Evolutionary conservation across 1,140 invertebrate genomes (phyloP).

Genomic region (Philopotamus ludificatus): DNA sequence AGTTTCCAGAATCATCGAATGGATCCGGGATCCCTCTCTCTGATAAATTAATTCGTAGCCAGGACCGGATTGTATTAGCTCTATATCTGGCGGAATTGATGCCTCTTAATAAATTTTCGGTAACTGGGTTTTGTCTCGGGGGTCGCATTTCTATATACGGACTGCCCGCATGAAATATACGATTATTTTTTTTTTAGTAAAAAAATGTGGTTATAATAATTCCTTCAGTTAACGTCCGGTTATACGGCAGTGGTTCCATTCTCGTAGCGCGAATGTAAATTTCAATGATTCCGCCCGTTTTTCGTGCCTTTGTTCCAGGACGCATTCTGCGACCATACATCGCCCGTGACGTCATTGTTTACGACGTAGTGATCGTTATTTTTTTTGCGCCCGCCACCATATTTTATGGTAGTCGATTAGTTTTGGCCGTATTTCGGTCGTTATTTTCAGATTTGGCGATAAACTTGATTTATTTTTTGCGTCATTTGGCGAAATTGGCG

Average conservation of each 20-base stretch:
- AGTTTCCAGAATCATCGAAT: conserved; percentile 2
- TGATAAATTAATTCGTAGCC: conserved; percentile 24
- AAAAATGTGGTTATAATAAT: too few relatives aligned
- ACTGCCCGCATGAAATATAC: too few relatives aligned
- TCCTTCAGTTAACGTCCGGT: background rate
- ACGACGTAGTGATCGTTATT: conserved; percentile 7
- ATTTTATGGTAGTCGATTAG: conserved; percentile 33
- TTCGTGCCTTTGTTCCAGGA: background rate
- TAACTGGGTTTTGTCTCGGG: background rate
- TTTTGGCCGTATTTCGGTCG: conserved; percentile 24
- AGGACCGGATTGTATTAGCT: conserved; percentile 36
- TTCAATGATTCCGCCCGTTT: background rate
- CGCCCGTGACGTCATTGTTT: conserved; percentile 7
- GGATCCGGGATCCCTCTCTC: background rate
- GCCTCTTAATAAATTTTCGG: conserved; percentile 33
- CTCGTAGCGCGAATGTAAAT: background rate
- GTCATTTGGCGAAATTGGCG: conserved; percentile 15
- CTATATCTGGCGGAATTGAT: conserved; percentile 36
- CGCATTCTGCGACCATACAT: background rate
- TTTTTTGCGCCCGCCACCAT: background rate
- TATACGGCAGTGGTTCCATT: background rate
- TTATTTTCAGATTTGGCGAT: conserved; percentile 36
- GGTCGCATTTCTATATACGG: background rate
- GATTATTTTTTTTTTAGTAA: too few relatives aligned
- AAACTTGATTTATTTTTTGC: conserved; percentile 35